phyloP scores from a whole-genome alignment of 1,140 invertebrate genomes.

The Pectinophora gossypiella region DNA sequence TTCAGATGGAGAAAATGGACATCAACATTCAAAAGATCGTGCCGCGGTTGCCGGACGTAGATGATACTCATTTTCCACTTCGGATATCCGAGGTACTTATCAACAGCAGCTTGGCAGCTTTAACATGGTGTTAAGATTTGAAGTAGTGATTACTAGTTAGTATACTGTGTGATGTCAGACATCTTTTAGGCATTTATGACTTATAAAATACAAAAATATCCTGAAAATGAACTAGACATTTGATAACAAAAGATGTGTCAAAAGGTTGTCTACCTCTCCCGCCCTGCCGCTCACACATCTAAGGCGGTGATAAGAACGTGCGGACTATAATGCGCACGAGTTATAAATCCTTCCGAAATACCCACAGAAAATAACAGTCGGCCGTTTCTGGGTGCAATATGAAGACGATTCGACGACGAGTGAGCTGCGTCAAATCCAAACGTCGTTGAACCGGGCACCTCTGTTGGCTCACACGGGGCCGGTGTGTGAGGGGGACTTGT shows the following conservation, averaged over 20 bases:
- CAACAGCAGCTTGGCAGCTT: neutral
- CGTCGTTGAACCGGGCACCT: slow-evolving; percentile 28
- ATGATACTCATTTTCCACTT: slow-evolving; percentile 65
- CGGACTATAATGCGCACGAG: no score
- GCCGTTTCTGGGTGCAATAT: slow-evolving; percentile 79
- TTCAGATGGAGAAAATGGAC: slow-evolving; percentile 19
- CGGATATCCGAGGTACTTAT: slow-evolving; percentile 59
- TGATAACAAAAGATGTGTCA: no score
- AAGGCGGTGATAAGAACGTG: no score
- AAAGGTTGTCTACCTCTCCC: no score
- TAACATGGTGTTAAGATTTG: neutral
- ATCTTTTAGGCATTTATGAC: no score
- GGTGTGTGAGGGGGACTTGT: slow-evolving; percentile 19
- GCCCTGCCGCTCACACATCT: no score
- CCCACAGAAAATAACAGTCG: slow-evolving; percentile 57
- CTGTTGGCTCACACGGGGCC: slow-evolving; percentile 23
- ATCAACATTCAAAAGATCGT: slow-evolving; percentile 39
- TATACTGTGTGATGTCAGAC: no score
- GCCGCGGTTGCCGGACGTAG: slow-evolving; percentile 70
- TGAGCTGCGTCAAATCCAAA: slow-evolving; percentile 36
- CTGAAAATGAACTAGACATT: no score
- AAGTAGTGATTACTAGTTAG: neutral
- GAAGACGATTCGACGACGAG: slow-evolving; percentile 51
- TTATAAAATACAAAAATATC: no score
- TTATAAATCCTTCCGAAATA: no score